Evolutionary conservation across 2,113 vertebrate genomes (phyloP), one percentile per base, ranked within the genome.

Genomic region (Tyrannus savana): DNA sequence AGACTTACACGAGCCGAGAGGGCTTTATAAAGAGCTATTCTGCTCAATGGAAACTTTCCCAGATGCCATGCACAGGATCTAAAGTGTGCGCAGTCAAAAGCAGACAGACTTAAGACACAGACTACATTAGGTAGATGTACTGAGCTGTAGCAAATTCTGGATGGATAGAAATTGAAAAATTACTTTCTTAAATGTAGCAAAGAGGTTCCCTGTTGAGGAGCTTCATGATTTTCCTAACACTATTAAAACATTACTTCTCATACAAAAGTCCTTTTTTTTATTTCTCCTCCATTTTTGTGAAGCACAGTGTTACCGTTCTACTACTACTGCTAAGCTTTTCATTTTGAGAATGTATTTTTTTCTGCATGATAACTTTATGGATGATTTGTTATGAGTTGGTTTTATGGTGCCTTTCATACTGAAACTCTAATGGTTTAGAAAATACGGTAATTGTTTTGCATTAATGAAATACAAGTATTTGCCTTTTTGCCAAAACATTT

Each of bases 1-100:
- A 59, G 15, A 12, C 28, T 59, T 55, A 22, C 0, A 41, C 0
- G 4, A 66, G 33, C 47, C 3, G 17, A 39, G 28, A 60, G 28
- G 14, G 46, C 33, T 72, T 19, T 18, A 5, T 39, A 3, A 42
- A 44, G 66, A 62, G 30, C 31, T 67, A 12, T 49, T 58, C 22
- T 60, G 22, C 11, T 33, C 8, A 10, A 37, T 75, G 63, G n/a
- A 67, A 80, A 3, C 28, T 53, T 59, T 25, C 17, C 10, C 28
- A 27, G 44, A 4, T 25, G 22, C 33, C 2, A 4, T 9, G 13
- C 9, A 10, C 9, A 5, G 37, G 27, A 22, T 23, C 46, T 56
- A 33, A 56, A 79, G 46, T 28, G 28, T n/a, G 11, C 23, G 44
- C 56, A 55, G 67, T 31, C 46, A 52, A 31, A 50, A 79, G 41